Base-by-base conservation (phyloP, 2,888 invertebrate species). In the Pinctada fucata region DNA sequence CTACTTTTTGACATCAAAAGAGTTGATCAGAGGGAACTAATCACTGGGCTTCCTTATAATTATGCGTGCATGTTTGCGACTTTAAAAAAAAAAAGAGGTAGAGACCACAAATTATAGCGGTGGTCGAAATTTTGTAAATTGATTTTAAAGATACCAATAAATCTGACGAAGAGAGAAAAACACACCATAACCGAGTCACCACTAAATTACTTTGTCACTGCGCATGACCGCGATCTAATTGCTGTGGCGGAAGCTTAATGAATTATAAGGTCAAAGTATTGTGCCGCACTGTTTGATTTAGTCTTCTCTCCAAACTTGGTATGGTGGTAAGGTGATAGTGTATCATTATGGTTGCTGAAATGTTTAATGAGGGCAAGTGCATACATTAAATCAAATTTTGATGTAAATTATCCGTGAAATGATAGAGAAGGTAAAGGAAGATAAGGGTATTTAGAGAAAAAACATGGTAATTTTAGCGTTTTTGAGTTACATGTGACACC, bases 371-470 rank as follows among this genome's bases (percentile, higher is more conserved):
- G 13, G 6, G 8, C 58, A 58, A 58, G 6, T 10, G 13, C 58
- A 58, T 58, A 58, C 58, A 58, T 58, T 58, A 58, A 58, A 58
- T 58, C 58, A 58, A 58, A 58, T 58, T 58, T 58, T 58, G 58
- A 58, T 58, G 58, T 13, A 58, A 68, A 68, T 68, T 68, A 47
- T 47, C 68, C 68, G 48, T 68, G 48, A 68, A 68, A 68, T 68
- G 68, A 68, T 45, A 47, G 68, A 68, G 45, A 13, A 6, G 5
- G 5, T 1, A n/a, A 65, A 13, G n/a, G 31, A 65, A 65, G 65
- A 31, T 4, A 10, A 13, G 10, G 31, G 31, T 31, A 31, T 31
- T 31, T 31, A 31, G 31, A 31, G 31, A 31, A 31, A 31, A 31
- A 31, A 31, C 31, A 31, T 31, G 31, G 31, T 31, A 31, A 31